phyloP scores from a whole-genome alignment of 2,797 vertebrate genomes.

The Ciconia nigra region DNA sequence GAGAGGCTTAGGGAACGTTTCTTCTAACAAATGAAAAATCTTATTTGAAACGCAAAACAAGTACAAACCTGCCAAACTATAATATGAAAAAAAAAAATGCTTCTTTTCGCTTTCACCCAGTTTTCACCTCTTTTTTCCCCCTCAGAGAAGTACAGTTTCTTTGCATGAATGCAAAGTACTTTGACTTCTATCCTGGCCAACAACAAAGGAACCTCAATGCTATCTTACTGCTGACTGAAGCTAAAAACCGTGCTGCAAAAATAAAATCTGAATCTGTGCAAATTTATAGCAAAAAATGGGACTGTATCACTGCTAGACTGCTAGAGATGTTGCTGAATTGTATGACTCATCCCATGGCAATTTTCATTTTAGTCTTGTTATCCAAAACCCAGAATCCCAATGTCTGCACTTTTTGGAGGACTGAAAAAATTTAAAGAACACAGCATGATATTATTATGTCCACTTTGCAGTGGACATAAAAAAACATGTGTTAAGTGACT shows the following conservation, averaged over 20 bases:
- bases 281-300: neutral
- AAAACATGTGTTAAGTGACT: neutral
- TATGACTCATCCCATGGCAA: neutral
- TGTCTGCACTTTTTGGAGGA: neutral
- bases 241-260: neutral
- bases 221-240: neutral
- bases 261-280: neutral
- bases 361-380: neutral
- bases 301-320: neutral
- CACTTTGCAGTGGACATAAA: neutral
- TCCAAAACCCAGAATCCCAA: neutral
- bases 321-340: neutral
- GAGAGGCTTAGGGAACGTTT: neutral
- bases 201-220: neutral
- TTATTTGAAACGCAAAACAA: neutral
- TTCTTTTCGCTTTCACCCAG: neutral
- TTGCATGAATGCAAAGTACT: neutral
- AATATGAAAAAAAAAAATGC: neutral
- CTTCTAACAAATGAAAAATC: neutral
- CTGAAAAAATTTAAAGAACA: neutral
- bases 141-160: neutral
- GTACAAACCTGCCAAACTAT: neutral
- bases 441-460: neutral
- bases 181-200: neutral
- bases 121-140: neutral